Percentiles rank a stretch among this genome's conserved stretches.
Conservation (phyloP, 92 coral and sea anemone genomes). For the Porites lobata region DNA sequence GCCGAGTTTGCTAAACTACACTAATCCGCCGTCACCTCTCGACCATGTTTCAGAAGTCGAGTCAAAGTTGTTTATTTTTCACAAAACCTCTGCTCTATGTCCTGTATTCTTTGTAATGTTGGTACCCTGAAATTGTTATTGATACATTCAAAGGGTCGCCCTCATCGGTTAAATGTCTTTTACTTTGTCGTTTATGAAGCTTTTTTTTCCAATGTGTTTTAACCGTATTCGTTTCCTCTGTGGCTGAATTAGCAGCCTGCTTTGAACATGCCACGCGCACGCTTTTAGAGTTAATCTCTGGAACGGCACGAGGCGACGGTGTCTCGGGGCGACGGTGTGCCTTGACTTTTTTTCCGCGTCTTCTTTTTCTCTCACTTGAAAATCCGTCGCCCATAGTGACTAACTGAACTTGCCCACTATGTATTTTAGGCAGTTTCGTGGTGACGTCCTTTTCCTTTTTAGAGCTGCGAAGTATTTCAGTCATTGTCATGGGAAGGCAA, state of each 20-base stretch:
- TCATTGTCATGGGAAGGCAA: slow-evolving; percentile 68
- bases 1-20: not conserved
- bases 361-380: slow-evolving; percentile 48
- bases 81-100: slow-evolving; percentile 6
- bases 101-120: slow-evolving; percentile 45
- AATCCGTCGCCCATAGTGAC: slow-evolving; percentile 26
- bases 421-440: slow-evolving; percentile 44
- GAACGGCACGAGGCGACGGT: slow-evolving; percentile 38
- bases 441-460: slow-evolving; percentile 32
- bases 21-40: not conserved
- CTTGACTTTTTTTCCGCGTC: slow-evolving; percentile 64
- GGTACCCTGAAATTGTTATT: slow-evolving; percentile 57
- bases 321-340: slow-evolving; percentile 37
- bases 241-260: slow-evolving; percentile 18
- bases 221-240: slow-evolving; percentile 10
- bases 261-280: slow-evolving; percentile 32
- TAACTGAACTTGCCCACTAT: slow-evolving; percentile 37
- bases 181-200: slow-evolving; percentile 64
- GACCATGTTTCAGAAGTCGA: not conserved
- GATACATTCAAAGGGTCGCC: slow-evolving; percentile 49
- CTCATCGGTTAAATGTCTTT: slow-evolving; percentile 59
- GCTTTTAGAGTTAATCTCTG: slow-evolving; percentile 21
- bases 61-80: slow-evolving; percentile 14
- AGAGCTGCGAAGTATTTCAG: slow-evolving; percentile 58
- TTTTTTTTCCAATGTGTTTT: slow-evolving; percentile 64